Conservation (phyloP, 2,113 vertebrate species). For the Cyanoliseus patagonus region DNA sequence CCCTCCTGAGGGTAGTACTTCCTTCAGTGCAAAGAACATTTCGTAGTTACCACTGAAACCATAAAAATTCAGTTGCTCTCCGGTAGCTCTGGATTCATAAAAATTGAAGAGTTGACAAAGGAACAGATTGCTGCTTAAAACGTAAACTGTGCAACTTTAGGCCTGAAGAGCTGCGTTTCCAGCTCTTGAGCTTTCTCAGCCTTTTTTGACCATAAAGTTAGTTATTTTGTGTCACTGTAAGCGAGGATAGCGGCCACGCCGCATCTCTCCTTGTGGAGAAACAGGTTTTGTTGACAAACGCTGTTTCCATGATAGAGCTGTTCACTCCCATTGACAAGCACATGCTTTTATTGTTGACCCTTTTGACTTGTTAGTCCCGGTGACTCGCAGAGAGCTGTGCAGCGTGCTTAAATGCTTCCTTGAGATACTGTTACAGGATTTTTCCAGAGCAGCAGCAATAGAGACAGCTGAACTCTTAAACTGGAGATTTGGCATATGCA, state of each 20-base stretch:
- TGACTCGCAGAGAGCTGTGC: not conserved
- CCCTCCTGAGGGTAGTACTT: rapidly evolving
- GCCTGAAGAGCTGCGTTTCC: not conserved
- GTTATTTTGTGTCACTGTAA: not conserved
- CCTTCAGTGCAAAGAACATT: not conserved
- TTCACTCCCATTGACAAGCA: not conserved
- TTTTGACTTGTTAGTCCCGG: not conserved
- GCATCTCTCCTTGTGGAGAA: not conserved
- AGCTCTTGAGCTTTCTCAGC: not conserved
- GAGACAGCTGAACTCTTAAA: slow-evolving; percentile 40
- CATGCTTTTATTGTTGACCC: not conserved
- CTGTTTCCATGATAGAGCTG: not conserved
- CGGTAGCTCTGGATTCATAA: not conserved
- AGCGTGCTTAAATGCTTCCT: not conserved
- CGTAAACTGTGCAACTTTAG: not conserved
- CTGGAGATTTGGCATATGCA: not conserved
- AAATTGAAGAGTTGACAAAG: not conserved
- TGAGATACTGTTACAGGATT: not conserved
- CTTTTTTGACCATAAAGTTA: not conserved
- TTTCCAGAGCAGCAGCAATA: slow-evolving; percentile 32
- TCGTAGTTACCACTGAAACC: not conserved
- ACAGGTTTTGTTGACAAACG: not conserved
- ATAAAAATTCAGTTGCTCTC: not conserved
- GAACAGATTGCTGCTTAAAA: not conserved
- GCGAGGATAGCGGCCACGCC: not conserved